Conservation (phyloP, 2,888 invertebrate genomes). For the Coelopa pilipes region DNA sequence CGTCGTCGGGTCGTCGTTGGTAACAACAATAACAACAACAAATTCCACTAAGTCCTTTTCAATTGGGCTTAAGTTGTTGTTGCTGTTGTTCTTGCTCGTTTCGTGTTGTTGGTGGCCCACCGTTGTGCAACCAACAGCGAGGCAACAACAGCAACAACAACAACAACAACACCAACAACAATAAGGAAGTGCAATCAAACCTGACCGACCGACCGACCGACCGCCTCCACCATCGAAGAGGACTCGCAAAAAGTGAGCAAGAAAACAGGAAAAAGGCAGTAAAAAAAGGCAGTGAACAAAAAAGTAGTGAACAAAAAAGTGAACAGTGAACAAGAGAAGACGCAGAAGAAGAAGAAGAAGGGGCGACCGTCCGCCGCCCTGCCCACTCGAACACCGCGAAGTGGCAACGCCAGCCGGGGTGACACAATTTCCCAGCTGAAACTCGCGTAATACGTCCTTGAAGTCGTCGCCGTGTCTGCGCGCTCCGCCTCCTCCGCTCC, state of each 20-base stretch:
- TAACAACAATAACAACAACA: conserved; percentile 5
- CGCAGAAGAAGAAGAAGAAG: too few relatives aligned
- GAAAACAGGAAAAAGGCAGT: not conserved
- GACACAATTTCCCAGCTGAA: conserved; percentile 23
- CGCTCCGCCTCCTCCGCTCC: not conserved
- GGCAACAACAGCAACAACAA: not conserved
- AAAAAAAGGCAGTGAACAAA: not conserved
- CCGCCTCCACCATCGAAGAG: not conserved
- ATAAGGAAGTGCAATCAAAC: not conserved
- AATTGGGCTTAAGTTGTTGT: conserved; percentile 13
- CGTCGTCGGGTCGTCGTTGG: too few relatives aligned
- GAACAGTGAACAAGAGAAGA: not conserved
- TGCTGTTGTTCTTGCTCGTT: not conserved
- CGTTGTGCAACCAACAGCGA: conserved; percentile 30
- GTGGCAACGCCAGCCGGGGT: not conserved
- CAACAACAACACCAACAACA: not conserved
- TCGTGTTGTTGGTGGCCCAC: conserved; percentile 1
- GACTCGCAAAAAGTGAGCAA: not conserved
- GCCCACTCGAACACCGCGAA: too few relatives aligned
- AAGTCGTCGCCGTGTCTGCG: conserved; percentile 8
- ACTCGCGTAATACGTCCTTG: conserved; percentile 35
- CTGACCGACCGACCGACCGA: not conserved
- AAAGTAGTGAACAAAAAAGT: not conserved
- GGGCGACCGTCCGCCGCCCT: too few relatives aligned
- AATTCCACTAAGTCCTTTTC: not conserved